These are phyloP conservation scores for Oophaga sylvatica DNA, from an alignment of 2,797 vertebrate species.

Conservation along the genomic window DNA sequence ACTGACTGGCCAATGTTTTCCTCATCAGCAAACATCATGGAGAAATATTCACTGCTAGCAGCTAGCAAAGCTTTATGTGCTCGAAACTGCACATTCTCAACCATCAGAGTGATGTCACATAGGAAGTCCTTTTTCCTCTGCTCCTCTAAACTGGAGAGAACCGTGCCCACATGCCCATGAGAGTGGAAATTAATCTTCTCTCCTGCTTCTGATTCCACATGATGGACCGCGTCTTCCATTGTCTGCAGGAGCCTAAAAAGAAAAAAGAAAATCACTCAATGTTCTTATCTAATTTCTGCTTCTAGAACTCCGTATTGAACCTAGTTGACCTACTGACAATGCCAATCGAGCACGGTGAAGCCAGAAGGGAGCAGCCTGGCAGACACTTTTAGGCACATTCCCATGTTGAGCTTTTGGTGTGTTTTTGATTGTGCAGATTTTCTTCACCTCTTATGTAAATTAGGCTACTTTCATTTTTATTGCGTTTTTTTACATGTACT, in stretches of 20 bases:
- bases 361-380: too few relatives aligned
- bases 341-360: too few relatives aligned
- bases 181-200: constrained; percentile 78
- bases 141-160: constrained; percentile 84
- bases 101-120: constrained; percentile 92
- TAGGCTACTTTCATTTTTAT: too few relatives aligned
- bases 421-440: too few relatives aligned
- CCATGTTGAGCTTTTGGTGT: too few relatives aligned
- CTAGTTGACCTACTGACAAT: too few relatives aligned
- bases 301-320: too few relatives aligned
- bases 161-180: constrained; percentile 81
- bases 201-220: constrained; percentile 62
- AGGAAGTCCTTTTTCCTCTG: constrained; percentile 86
- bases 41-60: constrained; percentile 94
- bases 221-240: constrained; percentile 75
- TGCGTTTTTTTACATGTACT: too few relatives aligned
- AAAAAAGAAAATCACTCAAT: constrained; percentile 5
- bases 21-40: constrained; percentile 86
- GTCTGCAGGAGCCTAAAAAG: constrained; percentile 63
- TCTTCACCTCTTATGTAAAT: too few relatives aligned
- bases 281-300: neutral
- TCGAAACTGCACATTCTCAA: constrained; percentile 88
- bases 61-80: constrained; percentile 94
- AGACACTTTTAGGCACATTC: too few relatives aligned
- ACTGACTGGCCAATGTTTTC: constrained; percentile 77